phyloP scores from a whole-genome alignment of 2,797 vertebrate species.

The Falco berigora region DNA sequence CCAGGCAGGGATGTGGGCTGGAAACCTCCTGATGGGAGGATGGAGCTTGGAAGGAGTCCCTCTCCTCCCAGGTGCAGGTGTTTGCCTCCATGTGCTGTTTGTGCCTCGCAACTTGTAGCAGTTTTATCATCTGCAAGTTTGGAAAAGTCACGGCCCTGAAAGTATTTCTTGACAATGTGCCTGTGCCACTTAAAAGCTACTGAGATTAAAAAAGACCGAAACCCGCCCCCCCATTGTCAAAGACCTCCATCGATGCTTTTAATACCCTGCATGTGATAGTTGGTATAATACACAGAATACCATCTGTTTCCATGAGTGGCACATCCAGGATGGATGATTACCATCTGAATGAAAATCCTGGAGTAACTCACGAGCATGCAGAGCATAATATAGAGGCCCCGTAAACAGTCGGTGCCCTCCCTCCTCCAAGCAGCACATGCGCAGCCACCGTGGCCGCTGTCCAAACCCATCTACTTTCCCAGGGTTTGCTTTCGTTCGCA shows the following conservation, averaged over 20 bases:
- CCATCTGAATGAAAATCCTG: background rate
- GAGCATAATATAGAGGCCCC: background rate
- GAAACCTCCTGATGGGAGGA: background rate
- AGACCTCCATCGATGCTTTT: constrained; percentile 18
- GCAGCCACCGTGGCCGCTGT: rapidly evolving
- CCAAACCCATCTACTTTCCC: background rate
- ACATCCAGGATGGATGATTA: background rate
- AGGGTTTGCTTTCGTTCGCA: constrained; percentile 7
- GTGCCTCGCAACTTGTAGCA: background rate
- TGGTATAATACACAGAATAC: background rate
- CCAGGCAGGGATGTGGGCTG: background rate
- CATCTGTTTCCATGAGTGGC: background rate
- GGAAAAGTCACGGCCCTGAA: background rate
- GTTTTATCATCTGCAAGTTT: background rate
- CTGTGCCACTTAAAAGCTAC: background rate
- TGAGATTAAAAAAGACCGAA: background rate
- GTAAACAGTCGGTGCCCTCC: background rate
- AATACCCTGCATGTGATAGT: constrained; percentile 4
- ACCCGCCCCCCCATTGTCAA: background rate
- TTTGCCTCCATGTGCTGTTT: background rate
- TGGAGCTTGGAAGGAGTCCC: background rate
- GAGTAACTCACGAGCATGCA: background rate
- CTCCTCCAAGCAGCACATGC: background rate
- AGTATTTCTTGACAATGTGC: background rate
- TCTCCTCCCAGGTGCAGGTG: background rate